Evolutionary conservation across 2,888 invertebrate species (phyloP).

Genomic region (Torymus texanus): DNA sequence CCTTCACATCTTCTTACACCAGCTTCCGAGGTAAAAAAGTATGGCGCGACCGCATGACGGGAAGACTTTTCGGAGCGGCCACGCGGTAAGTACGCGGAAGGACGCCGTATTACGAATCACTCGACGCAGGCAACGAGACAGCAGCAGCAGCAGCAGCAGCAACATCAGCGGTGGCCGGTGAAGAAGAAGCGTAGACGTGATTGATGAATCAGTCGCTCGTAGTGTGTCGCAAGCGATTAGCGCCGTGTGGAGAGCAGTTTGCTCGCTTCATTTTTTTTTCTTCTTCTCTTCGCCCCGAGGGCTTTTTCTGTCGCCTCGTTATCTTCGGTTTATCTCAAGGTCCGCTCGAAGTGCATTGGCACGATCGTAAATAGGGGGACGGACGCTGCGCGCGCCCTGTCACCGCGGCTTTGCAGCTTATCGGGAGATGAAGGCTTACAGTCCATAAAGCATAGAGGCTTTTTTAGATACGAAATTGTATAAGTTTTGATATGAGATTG

Average conservation of each 20-base stretch:
- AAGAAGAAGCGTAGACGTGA: constrained; percentile 5
- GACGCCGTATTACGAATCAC: constrained; percentile 22
- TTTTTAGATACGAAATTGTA: too few relatives aligned
- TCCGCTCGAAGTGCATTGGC: not conserved
- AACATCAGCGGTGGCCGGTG: too few relatives aligned
- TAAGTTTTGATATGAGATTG: too few relatives aligned
- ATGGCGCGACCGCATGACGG: constrained; percentile 4
- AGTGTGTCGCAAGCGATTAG: constrained; percentile 21
- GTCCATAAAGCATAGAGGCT: too few relatives aligned
- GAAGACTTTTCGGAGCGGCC: constrained; percentile 20
- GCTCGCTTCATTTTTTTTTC: not conserved
- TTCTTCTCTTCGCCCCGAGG: not conserved
- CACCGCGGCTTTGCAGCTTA: too few relatives aligned
- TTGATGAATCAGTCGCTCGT: constrained; percentile 37
- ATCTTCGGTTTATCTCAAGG: not conserved
- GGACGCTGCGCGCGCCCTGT: too few relatives aligned
- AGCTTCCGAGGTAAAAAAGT: not conserved
- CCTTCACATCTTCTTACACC: too few relatives aligned
- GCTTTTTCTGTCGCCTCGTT: constrained; percentile 9
- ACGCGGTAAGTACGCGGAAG: constrained; percentile 18
- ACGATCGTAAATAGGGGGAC: not conserved
- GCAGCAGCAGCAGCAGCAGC: too few relatives aligned
- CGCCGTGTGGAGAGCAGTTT: not conserved
- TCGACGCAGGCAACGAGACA: not conserved
- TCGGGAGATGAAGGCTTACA: too few relatives aligned